Evolutionary conservation across 2,888 invertebrate genomes (phyloP), one percentile per base, ranked within the genome.

Genomic region (Parochlus steinenii): DNA sequence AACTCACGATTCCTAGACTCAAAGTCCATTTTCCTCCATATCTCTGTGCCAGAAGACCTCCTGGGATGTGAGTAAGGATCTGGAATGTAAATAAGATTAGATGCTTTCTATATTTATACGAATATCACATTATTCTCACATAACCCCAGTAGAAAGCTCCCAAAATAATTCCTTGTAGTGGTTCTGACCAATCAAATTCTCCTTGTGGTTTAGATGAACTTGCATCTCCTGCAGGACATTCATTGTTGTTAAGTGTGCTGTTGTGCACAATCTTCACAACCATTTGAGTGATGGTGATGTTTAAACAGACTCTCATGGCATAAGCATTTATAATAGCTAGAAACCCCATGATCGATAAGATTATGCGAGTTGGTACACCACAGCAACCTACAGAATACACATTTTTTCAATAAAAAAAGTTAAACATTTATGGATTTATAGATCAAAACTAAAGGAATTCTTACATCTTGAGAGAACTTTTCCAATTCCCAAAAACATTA

Each of bases 71-170:
- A 11, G 63, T 55, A 43, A 30, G 18, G 18, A 20, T 30, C 6
- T 30, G 20, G 12, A 62, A 31, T n/a, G n/a, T n/a, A n/a, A n/a
- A n/a, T n/a, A n/a, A n/a, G n/a, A n/a, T n/a, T n/a, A n/a, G n/a
- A n/a, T n/a, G n/a, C n/a, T n/a, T n/a, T n/a, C n/a, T n/a, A n/a
- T n/a, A n/a, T n/a, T n/a, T n/a, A n/a, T n/a, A n/a, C n/a, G n/a
- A n/a, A n/a, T n/a, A n/a, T n/a, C n/a, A n/a, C n/a, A n/a, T n/a
- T n/a, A n/a, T n/a, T n/a, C n/a, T n/a, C 0, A 79, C 68, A 56
- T 80, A 80, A 3, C 80, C 80, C 63, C 76, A 80, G 58, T 77
- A 81, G 53, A 81, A 81, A 0, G 77, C 67, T 32, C 75, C 72
- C 10, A 80, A 60, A 22, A 80, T 74, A 23, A 75, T 55, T 1